Evolutionary conservation across 2,113 vertebrate genomes (phyloP), one percentile per base, ranked within the genome.

Genomic region (Hippocampus guttulatus): DNA sequence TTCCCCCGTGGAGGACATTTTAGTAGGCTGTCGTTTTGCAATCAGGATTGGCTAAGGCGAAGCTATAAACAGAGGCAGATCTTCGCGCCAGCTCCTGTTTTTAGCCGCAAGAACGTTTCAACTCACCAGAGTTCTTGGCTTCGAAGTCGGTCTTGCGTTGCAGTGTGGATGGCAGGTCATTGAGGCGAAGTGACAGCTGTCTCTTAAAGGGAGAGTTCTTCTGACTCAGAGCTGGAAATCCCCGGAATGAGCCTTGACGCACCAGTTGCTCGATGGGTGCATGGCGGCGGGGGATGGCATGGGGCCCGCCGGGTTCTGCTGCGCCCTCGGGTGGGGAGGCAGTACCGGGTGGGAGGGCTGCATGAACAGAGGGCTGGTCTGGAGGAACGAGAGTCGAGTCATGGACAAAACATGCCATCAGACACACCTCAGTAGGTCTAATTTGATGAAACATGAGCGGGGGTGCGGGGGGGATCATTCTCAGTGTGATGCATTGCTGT

Each of bases 131-230:
- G 84, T 93, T 93, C 70, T 92, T 93, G 84, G 89, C 84, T 85
- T 95, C 88, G 81, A 91, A 93, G 86, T 95, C 93, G 0, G 94
- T 95, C 84, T 94, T 95, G 77, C 95, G 93, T 82, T 97, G 95
- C 79, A 97, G 88, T 0, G 94, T 97, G 71, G 95, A 97, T 0
- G 95, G 95, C 78, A 97, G 93, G 84, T 97, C 95, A 8, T 95
- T 96, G 70, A 97, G 93, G 27, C 95, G 90, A 11, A 97, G 91
- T 10, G 95, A 96, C 83, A 97, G 93, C 88, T 97, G 95, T 40
- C 95, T 89, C 85, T 97, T 97, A 84, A 97, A 97, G 11, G 95
- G 95, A 0, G 95, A 97, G 88, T 96, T 96, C 85, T 95, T 96
- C 92, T 94, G 93, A 84, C 95, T 96, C 51, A 97, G 94, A 0